These are phyloP conservation scores for Cossypha polioptera DNA, from an alignment of 2,797 vertebrate genomes.

Conservation along the genomic window DNA sequence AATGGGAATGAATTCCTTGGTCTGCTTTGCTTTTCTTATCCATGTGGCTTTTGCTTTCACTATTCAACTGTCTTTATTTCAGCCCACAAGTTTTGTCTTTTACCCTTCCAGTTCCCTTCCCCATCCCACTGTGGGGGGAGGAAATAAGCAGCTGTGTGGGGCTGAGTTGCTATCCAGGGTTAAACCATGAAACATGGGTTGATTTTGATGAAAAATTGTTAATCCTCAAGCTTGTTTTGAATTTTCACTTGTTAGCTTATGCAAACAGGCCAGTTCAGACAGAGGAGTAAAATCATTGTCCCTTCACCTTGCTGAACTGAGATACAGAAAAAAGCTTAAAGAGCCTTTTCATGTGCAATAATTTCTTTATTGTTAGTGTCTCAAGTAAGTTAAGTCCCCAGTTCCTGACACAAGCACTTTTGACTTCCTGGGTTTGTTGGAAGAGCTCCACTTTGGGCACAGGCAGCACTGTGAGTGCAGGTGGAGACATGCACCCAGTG, in stretches of 20 bases:
- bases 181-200: neutral
- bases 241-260: neutral
- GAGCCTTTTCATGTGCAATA: neutral
- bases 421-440: neutral
- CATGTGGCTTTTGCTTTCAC: neutral
- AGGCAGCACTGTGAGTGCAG: accelerated
- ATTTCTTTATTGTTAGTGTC: neutral
- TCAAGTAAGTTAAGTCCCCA: neutral
- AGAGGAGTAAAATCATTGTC: neutral
- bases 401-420: neutral
- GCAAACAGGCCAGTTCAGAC: neutral
- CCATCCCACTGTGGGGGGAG: neutral
- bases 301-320: neutral
- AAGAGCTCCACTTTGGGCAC: neutral
- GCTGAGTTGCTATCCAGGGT: neutral
- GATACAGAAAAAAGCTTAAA: neutral
- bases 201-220: neutral
- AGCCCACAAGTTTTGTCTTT: neutral
- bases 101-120: neutral
- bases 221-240: neutral
- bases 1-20: neutral
- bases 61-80: neutral
- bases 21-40: neutral
- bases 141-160: neutral
- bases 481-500: neutral